Evolutionary conservation across 1,140 invertebrate genomes (phyloP).

Genomic region (Drosophila suzukii): DNA sequence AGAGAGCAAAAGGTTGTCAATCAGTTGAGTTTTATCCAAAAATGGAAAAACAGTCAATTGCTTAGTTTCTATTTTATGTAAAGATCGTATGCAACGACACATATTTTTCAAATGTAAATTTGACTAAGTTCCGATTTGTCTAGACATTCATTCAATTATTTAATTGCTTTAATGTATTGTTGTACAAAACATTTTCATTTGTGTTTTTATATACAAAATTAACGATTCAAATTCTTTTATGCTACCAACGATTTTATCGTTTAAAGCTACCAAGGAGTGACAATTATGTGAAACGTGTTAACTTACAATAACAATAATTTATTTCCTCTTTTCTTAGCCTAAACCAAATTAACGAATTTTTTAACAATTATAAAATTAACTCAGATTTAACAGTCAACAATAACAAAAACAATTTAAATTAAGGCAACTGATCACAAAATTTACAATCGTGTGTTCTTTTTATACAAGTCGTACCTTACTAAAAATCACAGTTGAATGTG

Average conservation of each 20-base stretch:
- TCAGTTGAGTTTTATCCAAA: neutral
- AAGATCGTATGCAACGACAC: neutral
- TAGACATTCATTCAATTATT: neutral
- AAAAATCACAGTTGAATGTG: slow-evolving; percentile 62
- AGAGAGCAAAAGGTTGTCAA: neutral
- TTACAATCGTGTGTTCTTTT: slow-evolving; percentile 21
- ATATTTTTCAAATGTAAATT: slow-evolving; percentile 8
- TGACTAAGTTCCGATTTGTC: neutral
- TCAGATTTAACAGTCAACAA: slow-evolving; percentile 30
- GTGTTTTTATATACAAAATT: slow-evolving; percentile 1
- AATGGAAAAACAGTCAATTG: slow-evolving; percentile 27
- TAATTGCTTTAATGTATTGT: neutral
- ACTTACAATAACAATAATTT: neutral
- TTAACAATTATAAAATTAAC: slow-evolving; percentile 7
- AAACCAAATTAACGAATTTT: slow-evolving; percentile 7
- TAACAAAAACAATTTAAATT: slow-evolving; percentile 25
- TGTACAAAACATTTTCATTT: neutral
- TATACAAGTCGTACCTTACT: slow-evolving; percentile 28
- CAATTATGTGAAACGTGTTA: neutral
- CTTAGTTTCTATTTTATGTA: neutral
- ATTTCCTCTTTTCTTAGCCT: neutral
- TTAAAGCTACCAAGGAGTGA: slow-evolving; percentile 9
- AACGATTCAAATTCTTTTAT: neutral
- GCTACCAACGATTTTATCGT: slow-evolving; percentile 15
- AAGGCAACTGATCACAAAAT: slow-evolving; percentile 30